phyloP scores from a whole-genome alignment of 1,140 invertebrate genomes.

The Cardiocondyla obscurior region DNA sequence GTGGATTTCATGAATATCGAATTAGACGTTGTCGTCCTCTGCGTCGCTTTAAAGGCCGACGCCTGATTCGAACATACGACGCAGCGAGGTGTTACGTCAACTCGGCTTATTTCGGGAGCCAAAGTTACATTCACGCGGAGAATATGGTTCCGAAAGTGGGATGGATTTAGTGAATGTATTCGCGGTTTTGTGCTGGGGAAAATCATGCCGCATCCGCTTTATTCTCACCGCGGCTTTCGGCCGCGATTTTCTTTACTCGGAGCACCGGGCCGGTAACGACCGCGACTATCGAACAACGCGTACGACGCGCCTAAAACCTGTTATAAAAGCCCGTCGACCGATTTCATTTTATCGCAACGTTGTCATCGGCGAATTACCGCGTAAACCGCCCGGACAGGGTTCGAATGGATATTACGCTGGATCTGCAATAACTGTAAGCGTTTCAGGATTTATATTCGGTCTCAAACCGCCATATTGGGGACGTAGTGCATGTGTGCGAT shows the following conservation, averaged over 20 bases:
- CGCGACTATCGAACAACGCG: conserved; percentile 6
- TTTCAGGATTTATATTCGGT: conserved; percentile 71
- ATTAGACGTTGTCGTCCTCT: conserved; percentile 59
- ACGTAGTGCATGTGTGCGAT: conserved; percentile 41
- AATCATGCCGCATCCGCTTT: conserved; percentile 44
- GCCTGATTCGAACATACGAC: conserved; percentile 52
- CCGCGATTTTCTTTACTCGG: conserved; percentile 33
- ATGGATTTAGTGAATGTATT: not conserved
- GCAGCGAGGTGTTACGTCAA: conserved; percentile 11
- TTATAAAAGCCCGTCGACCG: conserved; percentile 64
- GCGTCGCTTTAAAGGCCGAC: conserved; percentile 40
- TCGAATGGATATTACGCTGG: conserved; percentile 67
- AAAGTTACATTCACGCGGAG: conserved; percentile 26
- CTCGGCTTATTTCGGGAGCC: conserved; percentile 21
- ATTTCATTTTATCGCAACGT: conserved; percentile 68
- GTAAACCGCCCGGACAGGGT: conserved; percentile 59
- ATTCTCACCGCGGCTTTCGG: conserved; percentile 29
- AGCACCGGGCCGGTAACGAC: conserved; percentile 26
- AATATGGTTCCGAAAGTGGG: not conserved
- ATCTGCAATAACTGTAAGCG: conserved; percentile 71
- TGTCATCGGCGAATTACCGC: conserved; percentile 71
- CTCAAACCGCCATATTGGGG: conserved; percentile 66
- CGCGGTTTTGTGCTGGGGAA: conserved; percentile 11
- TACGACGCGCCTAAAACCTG: conserved; percentile 23
- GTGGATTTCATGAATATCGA: conserved; percentile 73